These are phyloP conservation scores for Sebastes vulpes DNA, from an alignment of 2,797 vertebrate genomes.

Conservation along the genomic window DNA sequence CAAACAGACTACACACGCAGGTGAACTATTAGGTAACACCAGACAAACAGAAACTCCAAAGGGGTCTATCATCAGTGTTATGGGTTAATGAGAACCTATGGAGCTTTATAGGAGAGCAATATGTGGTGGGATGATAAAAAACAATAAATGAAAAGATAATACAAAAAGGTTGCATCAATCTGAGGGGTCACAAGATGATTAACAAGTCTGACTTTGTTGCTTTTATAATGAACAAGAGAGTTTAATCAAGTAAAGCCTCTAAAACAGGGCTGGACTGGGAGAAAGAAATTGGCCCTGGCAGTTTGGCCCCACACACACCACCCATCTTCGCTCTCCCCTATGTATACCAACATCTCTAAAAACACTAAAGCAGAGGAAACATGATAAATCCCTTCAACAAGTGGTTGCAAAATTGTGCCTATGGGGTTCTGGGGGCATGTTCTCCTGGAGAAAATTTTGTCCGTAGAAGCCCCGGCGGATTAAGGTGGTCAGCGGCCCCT, in stretches of 20 bases:
- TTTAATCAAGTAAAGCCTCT: background rate
- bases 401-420: too few species aligned
- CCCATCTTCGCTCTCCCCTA: too few species aligned
- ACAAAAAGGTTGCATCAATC: background rate
- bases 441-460: too few species aligned
- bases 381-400: too few species aligned
- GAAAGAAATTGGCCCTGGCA: too few species aligned
- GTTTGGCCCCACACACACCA: too few species aligned
- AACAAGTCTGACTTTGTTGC: background rate
- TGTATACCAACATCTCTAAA: too few species aligned
- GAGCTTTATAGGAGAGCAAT: background rate
- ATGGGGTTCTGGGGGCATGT: fast-evolving
- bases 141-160: background rate
- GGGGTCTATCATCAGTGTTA: background rate
- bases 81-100: background rate
- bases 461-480: too few species aligned
- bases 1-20: background rate
- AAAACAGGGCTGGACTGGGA: background rate
- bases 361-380: too few species aligned
- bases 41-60: background rate
- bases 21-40: background rate
- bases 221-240: background rate
- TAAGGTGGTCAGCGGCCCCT: too few species aligned
- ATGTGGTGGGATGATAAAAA: background rate
- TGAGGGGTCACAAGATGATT: background rate